Base-by-base conservation (phyloP, 2,113 vertebrate species). In the Sciurus niger region DNA sequence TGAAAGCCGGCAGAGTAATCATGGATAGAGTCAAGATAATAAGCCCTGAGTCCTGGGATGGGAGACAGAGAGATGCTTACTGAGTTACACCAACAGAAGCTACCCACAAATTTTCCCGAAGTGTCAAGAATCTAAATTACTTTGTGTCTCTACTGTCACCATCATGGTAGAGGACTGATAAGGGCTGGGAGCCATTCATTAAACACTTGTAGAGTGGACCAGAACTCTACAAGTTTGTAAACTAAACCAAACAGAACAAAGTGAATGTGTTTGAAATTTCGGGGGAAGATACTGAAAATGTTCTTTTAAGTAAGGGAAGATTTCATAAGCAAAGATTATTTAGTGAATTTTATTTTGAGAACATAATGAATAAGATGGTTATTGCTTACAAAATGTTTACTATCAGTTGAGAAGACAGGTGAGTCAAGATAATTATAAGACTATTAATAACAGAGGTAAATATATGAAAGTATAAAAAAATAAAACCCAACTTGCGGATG, bases 351-450 rank as follows among this genome's bases (percentile, higher is more conserved):
- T 83, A 83, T 55, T 92, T 58, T 43, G 32, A 92, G 65, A 68
- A 18, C 4, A 55, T 14, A 94, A 68, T 89, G 16, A 70, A 32
- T 74, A 77, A 30, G 46, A 78, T 40, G 67, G 51, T 58, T 14
- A 77, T 40, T 80, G 63, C 30, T 91, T 97, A 77, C 5, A 20
- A 46, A 89, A 92, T 91, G 68, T 46, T 80, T 74, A 85, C 24
- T 73, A 43, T 55, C 10, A 74, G 24, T 8, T 94, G 34, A 51
- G 32, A 93, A 93, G 84, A 89, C 30, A 68, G 14, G 51, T n/a
- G 9, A 84, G 43, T 51, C 37, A 32, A 87, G 77, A 53, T 16
- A 86, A 93, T 32, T 53, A 32, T 16, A 89, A 40, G 34, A 70
- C 30, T 40, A 70, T 16, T n/a, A 70, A 24, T 30, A 77, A 55